Percentiles rank a stretch among this genome's conserved stretches.
phyloP scores from a whole-genome alignment of 2,888 invertebrate species.

The Altica lythri region DNA sequence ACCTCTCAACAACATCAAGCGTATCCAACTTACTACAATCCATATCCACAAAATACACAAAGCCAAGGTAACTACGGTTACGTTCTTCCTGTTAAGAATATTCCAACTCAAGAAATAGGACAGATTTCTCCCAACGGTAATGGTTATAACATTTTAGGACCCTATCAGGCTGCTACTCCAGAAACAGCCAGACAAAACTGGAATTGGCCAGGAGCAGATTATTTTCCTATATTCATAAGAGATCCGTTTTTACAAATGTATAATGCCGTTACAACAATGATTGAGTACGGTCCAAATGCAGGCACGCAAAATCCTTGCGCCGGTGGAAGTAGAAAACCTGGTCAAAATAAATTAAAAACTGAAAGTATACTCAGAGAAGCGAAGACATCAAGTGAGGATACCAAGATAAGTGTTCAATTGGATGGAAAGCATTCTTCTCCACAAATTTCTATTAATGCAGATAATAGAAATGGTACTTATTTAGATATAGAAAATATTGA shows the following conservation, averaged over 20 bases:
- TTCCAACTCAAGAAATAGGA: neutral
- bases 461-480: constrained; percentile 25
- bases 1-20: constrained; percentile 28
- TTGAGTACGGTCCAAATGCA: constrained; percentile 65
- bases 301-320: constrained; percentile 50
- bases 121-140: constrained; percentile 16
- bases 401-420: constrained; percentile 30
- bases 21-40: constrained; percentile 29
- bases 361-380: constrained; percentile 27
- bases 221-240: constrained; percentile 64
- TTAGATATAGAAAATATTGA: constrained; percentile 41
- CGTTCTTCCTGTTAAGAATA: constrained; percentile 12
- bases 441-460: constrained; percentile 30
- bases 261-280: constrained; percentile 61
- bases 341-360: constrained; percentile 15
- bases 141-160: constrained; percentile 31
- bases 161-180: constrained; percentile 17
- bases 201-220: constrained; percentile 61
- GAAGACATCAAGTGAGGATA: constrained; percentile 23
- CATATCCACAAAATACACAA: constrained; percentile 25
- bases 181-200: constrained; percentile 44
- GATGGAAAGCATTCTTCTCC: constrained; percentile 23
- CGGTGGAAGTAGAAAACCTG: constrained; percentile 25
- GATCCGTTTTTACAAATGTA: constrained; percentile 62
- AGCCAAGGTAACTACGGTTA: constrained; percentile 25